Evolutionary conservation across 2,797 vertebrate species (phyloP).

Genomic region (Anabas testudineus): DNA sequence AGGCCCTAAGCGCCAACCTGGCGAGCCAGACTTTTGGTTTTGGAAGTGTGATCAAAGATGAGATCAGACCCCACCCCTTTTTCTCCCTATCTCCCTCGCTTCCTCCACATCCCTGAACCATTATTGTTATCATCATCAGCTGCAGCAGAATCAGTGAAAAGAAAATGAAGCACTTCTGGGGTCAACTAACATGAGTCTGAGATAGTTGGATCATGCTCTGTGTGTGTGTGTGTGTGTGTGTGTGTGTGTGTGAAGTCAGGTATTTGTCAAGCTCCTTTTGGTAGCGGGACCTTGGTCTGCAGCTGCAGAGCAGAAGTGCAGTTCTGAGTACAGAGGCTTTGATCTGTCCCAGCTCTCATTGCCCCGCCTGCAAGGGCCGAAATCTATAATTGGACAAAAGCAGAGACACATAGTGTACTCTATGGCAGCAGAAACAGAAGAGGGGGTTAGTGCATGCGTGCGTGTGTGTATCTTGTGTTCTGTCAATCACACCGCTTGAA

Average conservation of each 20-base stretch:
- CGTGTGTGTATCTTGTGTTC: conserved; percentile 55
- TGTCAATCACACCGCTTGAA: conserved; percentile 69
- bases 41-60: conserved; percentile 63
- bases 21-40: conserved; percentile 44
- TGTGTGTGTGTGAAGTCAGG: conserved; percentile 30
- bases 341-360: conserved; percentile 58
- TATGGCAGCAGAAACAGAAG: conserved; percentile 46
- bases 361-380: conserved; percentile 45
- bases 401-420: conserved; percentile 63
- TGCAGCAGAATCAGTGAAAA: conserved; percentile 23
- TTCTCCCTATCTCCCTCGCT: conserved; percentile 13
- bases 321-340: conserved; percentile 58
- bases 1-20: conserved; percentile 28
- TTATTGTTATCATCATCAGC: conserved; percentile 52
- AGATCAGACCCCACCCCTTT: conserved; percentile 30
- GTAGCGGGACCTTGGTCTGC: conserved; percentile 40
- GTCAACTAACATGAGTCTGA: conserved; percentile 10
- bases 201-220: conserved; percentile 16
- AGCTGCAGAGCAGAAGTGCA: conserved; percentile 62
- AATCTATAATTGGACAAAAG: conserved; percentile 76
- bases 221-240: conserved; percentile 14
- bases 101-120: conserved; percentile 58
- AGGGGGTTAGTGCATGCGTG: conserved; percentile 15
- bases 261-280: conserved; percentile 45
- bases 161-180: conserved; percentile 34